Percentiles rank a stretch among this genome's conserved stretches.
These are phyloP conservation scores for Nezara viridula DNA, from an alignment of 2,888 invertebrate genomes.

Conservation along the genomic window DNA sequence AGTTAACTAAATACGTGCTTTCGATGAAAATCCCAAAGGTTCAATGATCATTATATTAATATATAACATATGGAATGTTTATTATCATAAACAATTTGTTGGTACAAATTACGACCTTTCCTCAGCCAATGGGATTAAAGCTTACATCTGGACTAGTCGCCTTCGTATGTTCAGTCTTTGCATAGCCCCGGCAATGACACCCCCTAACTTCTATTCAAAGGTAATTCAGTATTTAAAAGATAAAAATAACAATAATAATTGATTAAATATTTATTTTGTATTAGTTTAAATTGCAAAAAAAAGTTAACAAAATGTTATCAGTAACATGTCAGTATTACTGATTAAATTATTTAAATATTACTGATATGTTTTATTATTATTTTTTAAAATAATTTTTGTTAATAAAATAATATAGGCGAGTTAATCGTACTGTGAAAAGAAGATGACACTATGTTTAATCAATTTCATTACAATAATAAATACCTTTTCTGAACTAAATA, in stretches of 20 bases:
- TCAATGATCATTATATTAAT: neutral
- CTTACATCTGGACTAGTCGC: neutral
- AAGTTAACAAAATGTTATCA: too few relatives aligned
- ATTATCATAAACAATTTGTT: neutral
- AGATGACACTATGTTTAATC: too few relatives aligned
- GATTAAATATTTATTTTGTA: neutral
- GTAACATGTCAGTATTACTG: too few relatives aligned
- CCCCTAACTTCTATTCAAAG: neutral
- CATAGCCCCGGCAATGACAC: neutral
- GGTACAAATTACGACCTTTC: neutral
- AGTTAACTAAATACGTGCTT: neutral
- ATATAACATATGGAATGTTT: neutral
- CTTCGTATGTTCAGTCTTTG: neutral
- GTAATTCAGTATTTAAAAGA: neutral
- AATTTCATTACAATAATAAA: too few relatives aligned
- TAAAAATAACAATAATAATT: neutral
- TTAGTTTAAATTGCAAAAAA: too few relatives aligned
- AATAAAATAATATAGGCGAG: too few relatives aligned
- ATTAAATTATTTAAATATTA: too few relatives aligned
- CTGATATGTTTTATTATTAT: too few relatives aligned
- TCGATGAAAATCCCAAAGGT: neutral
- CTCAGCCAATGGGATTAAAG: conserved; percentile 3
- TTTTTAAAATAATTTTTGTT: too few relatives aligned
- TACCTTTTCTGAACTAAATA: too few relatives aligned
- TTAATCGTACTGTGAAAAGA: too few relatives aligned